Evolutionary conservation across 2,113 vertebrate genomes (phyloP), one percentile per base, ranked within the genome.

Genomic region (Pollachius pollachius): DNA sequence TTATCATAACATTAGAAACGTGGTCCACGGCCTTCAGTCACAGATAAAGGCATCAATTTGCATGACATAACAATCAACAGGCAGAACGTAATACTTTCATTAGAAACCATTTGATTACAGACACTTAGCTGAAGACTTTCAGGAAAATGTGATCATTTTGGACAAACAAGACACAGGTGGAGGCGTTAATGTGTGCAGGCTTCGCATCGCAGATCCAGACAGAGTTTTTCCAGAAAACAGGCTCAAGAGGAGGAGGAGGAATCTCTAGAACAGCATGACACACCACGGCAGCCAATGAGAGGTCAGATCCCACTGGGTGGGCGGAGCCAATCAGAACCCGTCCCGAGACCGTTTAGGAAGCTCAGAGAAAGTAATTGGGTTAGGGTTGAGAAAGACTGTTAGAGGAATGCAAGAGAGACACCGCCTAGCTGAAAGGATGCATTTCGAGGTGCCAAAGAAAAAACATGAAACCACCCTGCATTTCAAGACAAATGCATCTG

Each of bases 231-330:
- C 56, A 83, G 77, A 74, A 34, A 48, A 76, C 57, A 83, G 79
- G 66, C 68, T 85, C 72, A 82, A 57, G 54, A 57, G 54, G n/a
- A n/a, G 54, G 54, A n/a, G 15, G 64, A 83, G 69, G 78, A 80
- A 81, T 81, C 75, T 91, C 90, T 65, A 88, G 94, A 96, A 97
- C 95, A 97, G 96, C 96, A 98, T 98, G 97, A 97, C 97, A 98
- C 95, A 96, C 95, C 94, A 95, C 94, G 95, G 90, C 93, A 93
- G 87, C 87, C 81, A 88, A 78, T 65, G 74, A 88, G 37, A 83
- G 84, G 71, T 71, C 74, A 77, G 62, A 76, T 80, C 78, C 71
- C 76, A 57, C 54, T 57, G 54, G 54, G 54, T 67, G 70, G 67
- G 41, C 77, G 69, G 70, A 67, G 78, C 76, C 75, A 75, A 71